phyloP scores from a whole-genome alignment of 2,888 invertebrate genomes.

The Diadegma fenestrale region DNA sequence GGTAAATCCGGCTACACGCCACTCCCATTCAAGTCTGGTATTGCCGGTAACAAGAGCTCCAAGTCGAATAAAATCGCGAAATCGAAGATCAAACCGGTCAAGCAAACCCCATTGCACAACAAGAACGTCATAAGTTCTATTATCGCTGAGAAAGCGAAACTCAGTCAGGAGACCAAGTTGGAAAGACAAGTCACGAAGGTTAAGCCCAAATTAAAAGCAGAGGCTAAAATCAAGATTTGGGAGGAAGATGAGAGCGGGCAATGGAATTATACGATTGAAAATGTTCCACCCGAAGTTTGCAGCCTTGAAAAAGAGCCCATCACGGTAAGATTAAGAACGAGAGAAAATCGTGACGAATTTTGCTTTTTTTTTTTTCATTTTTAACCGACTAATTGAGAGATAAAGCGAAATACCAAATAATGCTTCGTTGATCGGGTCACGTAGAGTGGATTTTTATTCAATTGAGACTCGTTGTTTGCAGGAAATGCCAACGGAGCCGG shows the following conservation, averaged over 20 bases:
- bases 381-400: background rate
- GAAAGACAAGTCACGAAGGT: conserved; percentile 87
- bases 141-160: conserved; percentile 82
- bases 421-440: background rate
- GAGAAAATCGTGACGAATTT: conserved; percentile 1
- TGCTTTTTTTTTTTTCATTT: background rate
- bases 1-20: conserved; percentile 77
- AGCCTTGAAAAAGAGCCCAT: conserved; percentile 59
- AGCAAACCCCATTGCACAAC: conserved; percentile 81
- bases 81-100: conserved; percentile 78
- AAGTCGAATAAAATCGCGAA: conserved; percentile 77
- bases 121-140: conserved; percentile 83
- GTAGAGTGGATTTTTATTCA: background rate
- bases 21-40: conserved; percentile 77
- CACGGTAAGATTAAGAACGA: conserved; percentile 34
- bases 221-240: conserved; percentile 88
- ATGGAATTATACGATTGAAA: conserved; percentile 73
- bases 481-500: conserved; percentile 20
- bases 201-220: conserved; percentile 90
- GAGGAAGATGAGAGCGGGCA: conserved; percentile 86
- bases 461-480: conserved; percentile 1
- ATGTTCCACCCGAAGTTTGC: conserved; percentile 66
- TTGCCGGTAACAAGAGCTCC: conserved; percentile 74
- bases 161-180: conserved; percentile 79
- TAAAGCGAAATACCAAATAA: background rate